These are phyloP conservation scores for Pseudochromis fuscus DNA, from an alignment of 2,797 vertebrate species.

Conservation along the genomic window DNA sequence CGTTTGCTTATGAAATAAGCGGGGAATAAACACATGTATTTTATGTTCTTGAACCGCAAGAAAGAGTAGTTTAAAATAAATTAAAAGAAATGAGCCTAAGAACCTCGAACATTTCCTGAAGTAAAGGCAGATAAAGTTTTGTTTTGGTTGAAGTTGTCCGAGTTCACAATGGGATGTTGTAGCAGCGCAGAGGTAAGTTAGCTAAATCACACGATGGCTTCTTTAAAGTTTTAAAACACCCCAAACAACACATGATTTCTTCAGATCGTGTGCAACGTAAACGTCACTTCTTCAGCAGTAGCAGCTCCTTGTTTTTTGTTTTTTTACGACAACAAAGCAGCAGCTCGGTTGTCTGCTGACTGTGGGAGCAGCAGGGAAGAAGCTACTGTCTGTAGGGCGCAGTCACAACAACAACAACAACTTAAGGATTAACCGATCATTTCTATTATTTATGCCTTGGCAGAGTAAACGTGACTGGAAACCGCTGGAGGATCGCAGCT, in stretches of 20 bases:
- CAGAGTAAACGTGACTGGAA: constrained; percentile 92
- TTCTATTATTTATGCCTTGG: constrained; percentile 58
- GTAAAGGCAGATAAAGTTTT: constrained; percentile 36
- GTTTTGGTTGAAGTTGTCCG: constrained; percentile 12
- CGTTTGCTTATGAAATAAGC: background rate
- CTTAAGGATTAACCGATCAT: background rate
- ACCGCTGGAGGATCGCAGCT: constrained; percentile 92
- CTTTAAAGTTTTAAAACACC: constrained; percentile 1
- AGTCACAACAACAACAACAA: background rate
- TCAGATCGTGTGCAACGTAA: background rate
- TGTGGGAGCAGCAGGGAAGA: constrained; percentile 1
- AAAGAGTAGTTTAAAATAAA: background rate
- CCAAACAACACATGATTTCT: background rate
- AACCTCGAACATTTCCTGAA: constrained; percentile 1
- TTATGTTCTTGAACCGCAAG: accelerated
- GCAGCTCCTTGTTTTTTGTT: constrained; percentile 32
- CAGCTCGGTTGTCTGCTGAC: constrained; percentile 9
- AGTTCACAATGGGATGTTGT: constrained; percentile 78
- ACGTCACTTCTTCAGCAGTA: constrained; percentile 31
- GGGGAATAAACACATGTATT: background rate
- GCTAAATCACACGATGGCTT: background rate
- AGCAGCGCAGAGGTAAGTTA: constrained; percentile 75
- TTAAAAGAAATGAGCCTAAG: constrained; percentile 19
- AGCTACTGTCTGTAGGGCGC: too few relatives aligned
- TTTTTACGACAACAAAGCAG: constrained; percentile 15